Base-by-base conservation (phyloP, 2,888 invertebrate genomes). In the Andrena minutula region DNA sequence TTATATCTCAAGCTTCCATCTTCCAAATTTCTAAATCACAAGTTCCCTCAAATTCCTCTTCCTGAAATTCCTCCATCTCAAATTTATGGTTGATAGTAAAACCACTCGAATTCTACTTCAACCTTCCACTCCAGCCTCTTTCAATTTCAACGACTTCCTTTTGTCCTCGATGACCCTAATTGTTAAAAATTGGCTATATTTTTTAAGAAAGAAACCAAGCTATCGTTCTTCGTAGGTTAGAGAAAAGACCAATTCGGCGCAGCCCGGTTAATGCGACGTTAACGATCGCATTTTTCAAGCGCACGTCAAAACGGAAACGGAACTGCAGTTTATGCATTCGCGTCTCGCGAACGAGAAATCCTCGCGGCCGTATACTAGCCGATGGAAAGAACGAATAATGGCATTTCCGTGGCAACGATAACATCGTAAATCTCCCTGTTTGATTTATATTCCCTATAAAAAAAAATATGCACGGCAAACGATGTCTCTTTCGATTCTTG, bases 251-350 rank as follows among this genome's bases (percentile, higher is more conserved):
- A 63, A 35, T 35, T 35, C 35, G 26, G 16, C 26, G 35, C 12
- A 51, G 35, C 23, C 20, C 30, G 26, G 32, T 35, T 53, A 68
- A 68, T 68, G 53, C 56, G 53, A 35, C 68, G 35, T 68, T 53
- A 35, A 68, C 35, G 68, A 35, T 56, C 35, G 53, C 68, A 68
- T 68, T 68, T 68, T 68, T 68, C 68, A 68, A 68, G 4, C 35
- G 23, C 35, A 26, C 35, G 68, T 56, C 68, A 68, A 56, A 35
- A 41, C 35, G 53, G 23, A 4, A 41, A 12, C 30, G 16, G 53
- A 23, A 56, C n/a, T 30, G 61, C 35, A 68, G 53, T 68, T 56
- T 56, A 68, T 68, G 35, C 26, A 53, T 56, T 53, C 68, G 35
- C n/a, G 60, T 60, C 30, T 60, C 60, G 30, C 68, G 35, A 20